A percentile compares a stretch with the other conserved stretches of the same genome.
phyloP scores from a whole-genome alignment of 1,140 invertebrate species.

The Penaeus vannamei region DNA sequence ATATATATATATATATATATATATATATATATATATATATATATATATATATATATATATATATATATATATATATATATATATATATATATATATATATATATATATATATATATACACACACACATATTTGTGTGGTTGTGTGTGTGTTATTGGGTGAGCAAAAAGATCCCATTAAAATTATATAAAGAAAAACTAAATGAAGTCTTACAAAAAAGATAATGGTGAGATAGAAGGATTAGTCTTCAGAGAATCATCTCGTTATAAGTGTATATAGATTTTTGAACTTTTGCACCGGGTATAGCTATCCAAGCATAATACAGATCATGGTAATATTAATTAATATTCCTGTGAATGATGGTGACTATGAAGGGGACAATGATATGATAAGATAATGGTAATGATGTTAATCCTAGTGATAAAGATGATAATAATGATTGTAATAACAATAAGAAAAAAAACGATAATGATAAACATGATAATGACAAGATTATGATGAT shows the following conservation, averaged over 20 bases:
- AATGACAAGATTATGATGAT: no score
- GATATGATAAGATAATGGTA: no score
- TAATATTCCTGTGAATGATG: neutral
- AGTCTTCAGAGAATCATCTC: neutral
- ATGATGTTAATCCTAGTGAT: no score
- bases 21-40: conserved; percentile 18
- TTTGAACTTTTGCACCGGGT: neutral
- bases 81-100: conserved; percentile 25
- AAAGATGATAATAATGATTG: no score
- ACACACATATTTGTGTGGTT: neutral
- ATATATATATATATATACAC: conserved; percentile 41
- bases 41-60: conserved; percentile 1
- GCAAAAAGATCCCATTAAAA: no score
- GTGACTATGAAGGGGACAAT: no score
- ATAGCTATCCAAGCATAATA: no score
- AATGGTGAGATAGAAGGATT: no score
- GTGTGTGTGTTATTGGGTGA: neutral
- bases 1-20: no score
- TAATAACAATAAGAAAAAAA: no score
- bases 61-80: neutral
- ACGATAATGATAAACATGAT: no score
- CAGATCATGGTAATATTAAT: neutral
- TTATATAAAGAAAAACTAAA: neutral
- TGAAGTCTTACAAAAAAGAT: no score
- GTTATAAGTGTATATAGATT: neutral